phyloP scores from a whole-genome alignment of 2,113 vertebrate genomes.

The Takifugu bimaculatus region DNA sequence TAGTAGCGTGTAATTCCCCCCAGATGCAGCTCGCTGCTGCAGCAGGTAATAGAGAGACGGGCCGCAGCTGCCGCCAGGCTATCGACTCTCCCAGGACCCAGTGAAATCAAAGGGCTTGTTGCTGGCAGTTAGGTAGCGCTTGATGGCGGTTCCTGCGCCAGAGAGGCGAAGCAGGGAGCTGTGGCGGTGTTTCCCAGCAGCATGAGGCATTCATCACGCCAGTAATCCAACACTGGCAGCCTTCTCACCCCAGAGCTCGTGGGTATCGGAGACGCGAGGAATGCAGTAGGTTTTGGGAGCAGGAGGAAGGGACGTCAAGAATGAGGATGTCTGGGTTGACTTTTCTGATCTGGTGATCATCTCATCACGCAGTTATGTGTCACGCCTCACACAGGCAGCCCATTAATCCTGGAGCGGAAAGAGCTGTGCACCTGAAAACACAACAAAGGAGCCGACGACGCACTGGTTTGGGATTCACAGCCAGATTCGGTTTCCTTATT shows the following conservation, averaged over 20 bases:
- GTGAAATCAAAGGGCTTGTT: conserved; percentile 39
- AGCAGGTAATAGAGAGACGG: conserved; percentile 39
- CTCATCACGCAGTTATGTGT: conserved; percentile 43
- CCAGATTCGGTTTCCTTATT: no score
- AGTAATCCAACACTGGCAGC: conserved; percentile 52
- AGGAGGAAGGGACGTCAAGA: conserved; percentile 34
- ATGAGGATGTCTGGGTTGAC: conserved; percentile 18
- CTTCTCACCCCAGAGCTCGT: conserved; percentile 39
- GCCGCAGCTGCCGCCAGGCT: conserved; percentile 25
- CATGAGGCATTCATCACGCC: conserved; percentile 53
- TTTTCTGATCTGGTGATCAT: conserved; percentile 29
- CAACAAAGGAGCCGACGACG: neutral
- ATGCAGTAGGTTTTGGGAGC: conserved; percentile 55
- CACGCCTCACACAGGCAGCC: conserved; percentile 45
- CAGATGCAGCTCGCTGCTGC: conserved; percentile 47
- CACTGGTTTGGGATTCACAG: no score
- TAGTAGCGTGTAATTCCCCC: conserved; percentile 44
- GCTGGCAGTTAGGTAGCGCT: conserved; percentile 23
- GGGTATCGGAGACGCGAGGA: conserved; percentile 58
- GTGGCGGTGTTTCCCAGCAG: conserved; percentile 51
- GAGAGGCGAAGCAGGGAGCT: conserved; percentile 23
- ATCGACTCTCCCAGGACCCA: conserved; percentile 14
- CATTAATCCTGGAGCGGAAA: conserved; percentile 39
- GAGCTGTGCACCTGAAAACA: conserved; percentile 20
- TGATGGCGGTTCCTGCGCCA: conserved; percentile 31